These are phyloP conservation scores for Pangasius djambal DNA, from an alignment of 2,797 vertebrate species.

Conservation along the genomic window DNA sequence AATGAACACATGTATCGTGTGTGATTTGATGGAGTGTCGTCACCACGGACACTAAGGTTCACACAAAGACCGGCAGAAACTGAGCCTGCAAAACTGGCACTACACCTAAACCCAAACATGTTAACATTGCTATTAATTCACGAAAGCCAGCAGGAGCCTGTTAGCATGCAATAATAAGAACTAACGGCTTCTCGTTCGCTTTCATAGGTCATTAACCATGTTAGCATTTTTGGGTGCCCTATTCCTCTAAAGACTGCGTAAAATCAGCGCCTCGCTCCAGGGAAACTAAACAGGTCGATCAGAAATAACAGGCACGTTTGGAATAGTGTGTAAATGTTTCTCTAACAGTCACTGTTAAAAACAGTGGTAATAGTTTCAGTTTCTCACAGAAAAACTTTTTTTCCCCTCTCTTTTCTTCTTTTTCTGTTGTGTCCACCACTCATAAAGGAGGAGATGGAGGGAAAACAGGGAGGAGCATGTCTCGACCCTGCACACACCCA, in stretches of 20 bases:
- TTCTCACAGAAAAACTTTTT: slow-evolving; percentile 98
- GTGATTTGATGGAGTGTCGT: neutral
- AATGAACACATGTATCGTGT: neutral
- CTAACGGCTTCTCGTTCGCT: neutral
- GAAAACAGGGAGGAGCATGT: slow-evolving; percentile 37
- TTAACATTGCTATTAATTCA: neutral
- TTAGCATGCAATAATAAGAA: neutral
- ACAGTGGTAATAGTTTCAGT: slow-evolving; percentile 93
- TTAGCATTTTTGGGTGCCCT: neutral
- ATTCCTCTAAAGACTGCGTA: neutral
- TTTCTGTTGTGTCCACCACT: slow-evolving; percentile 67
- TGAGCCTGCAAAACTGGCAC: slow-evolving; percentile 4
- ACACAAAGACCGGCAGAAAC: neutral
- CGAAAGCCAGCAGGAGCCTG: neutral
- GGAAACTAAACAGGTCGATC: slow-evolving; percentile 37
- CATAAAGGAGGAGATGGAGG: slow-evolving; percentile 38
- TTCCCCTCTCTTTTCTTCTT: slow-evolving; percentile 40
- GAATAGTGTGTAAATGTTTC: slow-evolving; percentile 77
- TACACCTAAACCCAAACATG: slow-evolving; percentile 12
- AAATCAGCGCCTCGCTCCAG: slow-evolving; percentile 30
- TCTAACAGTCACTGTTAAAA: slow-evolving; percentile 90
- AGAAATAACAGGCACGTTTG: slow-evolving; percentile 80
- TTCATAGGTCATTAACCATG: neutral
- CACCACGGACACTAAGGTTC: neutral
- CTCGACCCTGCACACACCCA: slow-evolving; percentile 43